Conservation (phyloP, 2,797 vertebrate species). For the Orestias chungarensis region DNA sequence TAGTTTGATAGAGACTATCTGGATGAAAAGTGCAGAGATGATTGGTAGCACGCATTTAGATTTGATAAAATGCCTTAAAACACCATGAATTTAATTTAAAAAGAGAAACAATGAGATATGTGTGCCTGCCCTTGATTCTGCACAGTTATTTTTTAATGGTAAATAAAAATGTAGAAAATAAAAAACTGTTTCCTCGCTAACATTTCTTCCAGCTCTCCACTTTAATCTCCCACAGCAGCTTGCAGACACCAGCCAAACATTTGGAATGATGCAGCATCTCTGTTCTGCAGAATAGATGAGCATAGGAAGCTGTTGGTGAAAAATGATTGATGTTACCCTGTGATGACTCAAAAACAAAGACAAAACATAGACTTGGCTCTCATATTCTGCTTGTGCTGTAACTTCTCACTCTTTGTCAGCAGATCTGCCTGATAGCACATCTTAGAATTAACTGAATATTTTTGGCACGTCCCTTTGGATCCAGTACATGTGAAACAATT, state of each 20-base stretch:
- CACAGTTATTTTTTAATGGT: not conserved
- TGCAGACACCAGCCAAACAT: constrained; percentile 9
- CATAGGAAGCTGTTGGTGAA: constrained; percentile 49
- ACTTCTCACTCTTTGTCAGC: constrained; percentile 6
- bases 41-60: not conserved
- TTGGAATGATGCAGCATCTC: constrained; percentile 36
- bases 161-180: constrained; percentile 1
- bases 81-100: too few species aligned
- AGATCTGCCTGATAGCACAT: constrained; percentile 12
- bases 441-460: constrained; percentile 8
- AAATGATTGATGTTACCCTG: constrained; percentile 32
- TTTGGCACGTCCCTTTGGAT: not conserved
- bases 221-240: not conserved
- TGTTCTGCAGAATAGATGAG: constrained; percentile 40
- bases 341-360: constrained; percentile 19
- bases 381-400: constrained; percentile 4
- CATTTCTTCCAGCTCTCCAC: constrained; percentile 2
- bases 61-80: too few species aligned
- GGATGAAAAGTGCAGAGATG: too few species aligned
- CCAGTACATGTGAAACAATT: not conserved
- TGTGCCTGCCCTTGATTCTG: not conserved
- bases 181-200: not conserved
- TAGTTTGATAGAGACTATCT: too few species aligned
- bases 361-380: constrained; percentile 19
- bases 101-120: constrained; percentile 1